Evolutionary conservation across 2,113 vertebrate genomes (phyloP), one percentile per base, ranked within the genome.

Genomic region (Cairina moschata): DNA sequence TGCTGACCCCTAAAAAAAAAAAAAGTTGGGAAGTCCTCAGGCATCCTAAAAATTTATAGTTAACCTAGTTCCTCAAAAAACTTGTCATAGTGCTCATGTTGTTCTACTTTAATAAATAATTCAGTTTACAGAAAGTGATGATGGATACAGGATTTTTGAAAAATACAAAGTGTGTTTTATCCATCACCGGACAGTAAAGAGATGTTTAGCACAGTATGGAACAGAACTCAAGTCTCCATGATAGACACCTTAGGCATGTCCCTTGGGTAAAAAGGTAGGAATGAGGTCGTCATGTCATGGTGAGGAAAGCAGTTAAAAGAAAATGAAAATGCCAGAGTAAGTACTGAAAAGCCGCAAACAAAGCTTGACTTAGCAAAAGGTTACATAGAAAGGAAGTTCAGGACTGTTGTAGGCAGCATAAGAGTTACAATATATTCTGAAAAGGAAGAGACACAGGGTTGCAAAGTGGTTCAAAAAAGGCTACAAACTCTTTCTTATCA

Each of bases 341-440:
- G 22, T 29, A 11, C 4, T 83, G 40, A 67, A 65, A 77, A 91
- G 17, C 34, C 73, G 25, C 29, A 80, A 82, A 42, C 6, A 72
- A 89, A 82, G 15, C 34, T 48, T 89, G 52, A 52, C 23, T 84
- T 65, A 8, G 23, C 14, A 72, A 69, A 72, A 66, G 29, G 29
- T 62, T 80, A 21, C 14, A 4, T 0, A 54, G 55, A 54, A 55
- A 71, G 31, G 36, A 76, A 80, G 44, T 34, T 82, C 44, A 69
- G 29, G 38, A 34, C 14, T 48, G 13, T 2, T 20, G 14, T 12
- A 32, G 69, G n/a, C n/a, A 46, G 17, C 14, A 0, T 13, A 54
- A 44, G 42, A 26, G 23, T 50, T 36, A n/a, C 60, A 75, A 91
- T 1, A 4, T 42, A 25, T 42, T 23, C 18, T 21, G 25, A 23